Base-by-base conservation (phyloP, 2,113 vertebrate species). In the Megaptera novaeangliae region DNA sequence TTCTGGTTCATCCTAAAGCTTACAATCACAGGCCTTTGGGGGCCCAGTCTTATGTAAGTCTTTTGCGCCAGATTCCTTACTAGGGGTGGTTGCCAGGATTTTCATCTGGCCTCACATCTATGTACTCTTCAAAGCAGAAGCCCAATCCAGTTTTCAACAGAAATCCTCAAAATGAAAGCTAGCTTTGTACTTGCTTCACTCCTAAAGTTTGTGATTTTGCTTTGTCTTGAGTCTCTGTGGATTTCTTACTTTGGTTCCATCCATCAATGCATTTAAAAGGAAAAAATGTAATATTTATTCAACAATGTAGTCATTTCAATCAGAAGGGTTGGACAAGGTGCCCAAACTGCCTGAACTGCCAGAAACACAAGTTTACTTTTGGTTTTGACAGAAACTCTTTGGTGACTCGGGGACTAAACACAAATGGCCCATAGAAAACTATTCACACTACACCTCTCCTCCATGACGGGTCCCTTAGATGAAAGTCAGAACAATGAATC, bases 401-500 rank as follows among this genome's bases (percentile, higher is more conserved):
- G 21, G 81, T 49, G 52, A 77, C 15, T 72, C 29, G 12, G 1
- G 49, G 36, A 63, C 6, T 17, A 92, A 46, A 72, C 36, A 44
- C 52, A 71, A 69, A 61, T 21, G 57, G 12, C 20, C 39, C 8
- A 21, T 6, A 29, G 34, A 49, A 77, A 39, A n/a, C 20, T 7
- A 29, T 13, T 52, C 49, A 41, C 0, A 23, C 12, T 14, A 23
- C 17, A 13, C 20, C 34, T 61, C 29, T 86, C n/a, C 59, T 81
- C 68, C 17, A 1, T 27, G 27, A 64, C 34, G n/a, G 8, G 17
- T 10, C 8, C 36, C 15, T 86, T n/a, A 39, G 27, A 66, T 10
- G 41, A 82, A 82, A 94, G 68, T 39, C 64, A 63, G 83, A 88
- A 55, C 14, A 81, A 17, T 85, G 69, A 77, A 23, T 21, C 31